These are phyloP conservation scores for Dexiosoma caninum DNA, from an alignment of 2,888 invertebrate genomes.

Conservation along the genomic window DNA sequence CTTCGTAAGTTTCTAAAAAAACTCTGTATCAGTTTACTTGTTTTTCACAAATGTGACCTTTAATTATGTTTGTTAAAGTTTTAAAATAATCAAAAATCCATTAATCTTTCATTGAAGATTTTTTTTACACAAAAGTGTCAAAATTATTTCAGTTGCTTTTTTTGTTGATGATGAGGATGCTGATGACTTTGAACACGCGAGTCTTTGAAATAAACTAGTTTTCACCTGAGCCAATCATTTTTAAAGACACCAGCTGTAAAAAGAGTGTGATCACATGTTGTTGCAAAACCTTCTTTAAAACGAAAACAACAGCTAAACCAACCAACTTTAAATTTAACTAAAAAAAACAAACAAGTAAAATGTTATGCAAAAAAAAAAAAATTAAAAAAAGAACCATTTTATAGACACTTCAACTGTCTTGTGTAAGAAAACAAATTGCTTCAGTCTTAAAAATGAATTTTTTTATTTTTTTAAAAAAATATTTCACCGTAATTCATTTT, in stretches of 20 bases:
- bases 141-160: conserved; percentile 36
- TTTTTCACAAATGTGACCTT: conserved; percentile 4
- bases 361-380: neutral
- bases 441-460: too few relatives aligned
- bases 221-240: conserved; percentile 19
- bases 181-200: conserved; percentile 34
- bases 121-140: conserved; percentile 49
- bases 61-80: neutral
- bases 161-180: too few relatives aligned
- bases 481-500: neutral
- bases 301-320: too few relatives aligned
- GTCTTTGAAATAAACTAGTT: conserved; percentile 36
- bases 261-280: conserved; percentile 1
- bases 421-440: neutral
- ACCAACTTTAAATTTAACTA: neutral
- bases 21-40: too few relatives aligned
- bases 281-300: conserved; percentile 10
- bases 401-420: neutral
- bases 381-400: neutral
- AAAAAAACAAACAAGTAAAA: too few relatives aligned
- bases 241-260: neutral
- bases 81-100: conserved; percentile 52
- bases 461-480: neutral
- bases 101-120: conserved; percentile 33
- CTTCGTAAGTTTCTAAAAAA: too few relatives aligned